Percentiles rank a stretch among this genome's conserved stretches.
These are phyloP conservation scores for Sitodiplosis mosellana DNA, from an alignment of 1,140 invertebrate species.

Conservation along the genomic window DNA sequence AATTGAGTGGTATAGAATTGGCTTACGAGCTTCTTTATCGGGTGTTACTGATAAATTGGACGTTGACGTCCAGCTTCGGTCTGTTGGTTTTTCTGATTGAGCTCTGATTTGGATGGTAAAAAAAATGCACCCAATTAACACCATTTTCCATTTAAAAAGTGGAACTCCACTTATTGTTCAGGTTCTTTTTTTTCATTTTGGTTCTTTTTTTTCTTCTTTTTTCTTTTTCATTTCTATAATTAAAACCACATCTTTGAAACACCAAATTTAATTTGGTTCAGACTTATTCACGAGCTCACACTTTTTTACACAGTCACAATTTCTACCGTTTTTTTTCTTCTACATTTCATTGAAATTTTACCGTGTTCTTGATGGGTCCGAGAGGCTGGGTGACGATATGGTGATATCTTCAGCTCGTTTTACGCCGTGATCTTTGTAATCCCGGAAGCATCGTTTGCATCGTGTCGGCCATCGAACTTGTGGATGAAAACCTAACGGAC, in stretches of 20 bases:
- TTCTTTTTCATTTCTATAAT: too few relatives aligned
- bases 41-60: conserved; percentile 26
- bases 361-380: conserved; percentile 39
- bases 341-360: conserved; percentile 14
- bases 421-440: conserved; percentile 75
- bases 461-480: conserved; percentile 83
- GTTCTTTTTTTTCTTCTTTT: not conserved
- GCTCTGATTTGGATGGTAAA: not conserved
- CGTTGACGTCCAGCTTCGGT: conserved; percentile 32
- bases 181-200: not conserved
- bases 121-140: too few relatives aligned
- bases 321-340: not conserved
- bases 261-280: too few relatives aligned
- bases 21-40: conserved; percentile 7
- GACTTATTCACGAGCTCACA: too few relatives aligned
- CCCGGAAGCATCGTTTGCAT: conserved; percentile 84
- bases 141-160: too few relatives aligned
- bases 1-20: too few relatives aligned
- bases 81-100: conserved; percentile 3
- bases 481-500: conserved; percentile 82
- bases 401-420: conserved; percentile 48
- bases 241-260: too few relatives aligned
- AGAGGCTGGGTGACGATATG: conserved; percentile 54
- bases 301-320: too few relatives aligned
- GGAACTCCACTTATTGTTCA: too few relatives aligned